These are phyloP conservation scores for Toxostoma redivivum DNA, from an alignment of 2,113 vertebrate species.

Conservation along the genomic window DNA sequence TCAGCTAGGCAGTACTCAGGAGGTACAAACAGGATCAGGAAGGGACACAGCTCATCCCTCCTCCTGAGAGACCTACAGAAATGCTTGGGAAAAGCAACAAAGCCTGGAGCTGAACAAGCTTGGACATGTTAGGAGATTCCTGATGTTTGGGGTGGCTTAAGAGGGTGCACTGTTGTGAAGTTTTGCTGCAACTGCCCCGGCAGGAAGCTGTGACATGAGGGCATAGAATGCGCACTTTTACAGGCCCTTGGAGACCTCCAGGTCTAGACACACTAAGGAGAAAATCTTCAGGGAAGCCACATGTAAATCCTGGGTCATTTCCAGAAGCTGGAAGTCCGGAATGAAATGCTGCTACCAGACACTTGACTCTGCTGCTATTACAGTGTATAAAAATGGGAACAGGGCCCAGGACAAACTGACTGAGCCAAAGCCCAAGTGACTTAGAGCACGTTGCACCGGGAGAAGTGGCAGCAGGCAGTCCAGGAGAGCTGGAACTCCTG, in stretches of 20 bases:
- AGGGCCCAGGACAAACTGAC: background rate
- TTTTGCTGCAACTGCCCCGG: background rate
- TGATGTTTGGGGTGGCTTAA: background rate
- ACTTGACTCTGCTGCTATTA: background rate
- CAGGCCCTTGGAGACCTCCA: background rate
- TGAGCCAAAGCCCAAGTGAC: background rate
- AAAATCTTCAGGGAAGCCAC: background rate
- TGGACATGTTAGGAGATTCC: background rate
- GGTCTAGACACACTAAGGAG: background rate
- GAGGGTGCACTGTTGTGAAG: background rate
- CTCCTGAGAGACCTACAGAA: background rate
- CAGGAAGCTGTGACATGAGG: background rate
- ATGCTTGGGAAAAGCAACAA: background rate
- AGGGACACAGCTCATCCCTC: background rate
- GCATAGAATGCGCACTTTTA: fast-evolving
- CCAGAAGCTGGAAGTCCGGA: background rate
- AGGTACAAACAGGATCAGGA: background rate
- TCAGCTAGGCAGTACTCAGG: background rate
- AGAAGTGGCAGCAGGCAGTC: background rate
- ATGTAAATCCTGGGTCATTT: background rate
- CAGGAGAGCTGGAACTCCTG: background rate
- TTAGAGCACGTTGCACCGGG: background rate
- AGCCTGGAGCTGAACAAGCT: background rate
- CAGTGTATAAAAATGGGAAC: background rate
- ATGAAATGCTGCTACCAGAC: background rate